These are phyloP conservation scores for Myiozetetes cayanensis DNA, from an alignment of 2,113 vertebrate species.

Conservation along the genomic window DNA sequence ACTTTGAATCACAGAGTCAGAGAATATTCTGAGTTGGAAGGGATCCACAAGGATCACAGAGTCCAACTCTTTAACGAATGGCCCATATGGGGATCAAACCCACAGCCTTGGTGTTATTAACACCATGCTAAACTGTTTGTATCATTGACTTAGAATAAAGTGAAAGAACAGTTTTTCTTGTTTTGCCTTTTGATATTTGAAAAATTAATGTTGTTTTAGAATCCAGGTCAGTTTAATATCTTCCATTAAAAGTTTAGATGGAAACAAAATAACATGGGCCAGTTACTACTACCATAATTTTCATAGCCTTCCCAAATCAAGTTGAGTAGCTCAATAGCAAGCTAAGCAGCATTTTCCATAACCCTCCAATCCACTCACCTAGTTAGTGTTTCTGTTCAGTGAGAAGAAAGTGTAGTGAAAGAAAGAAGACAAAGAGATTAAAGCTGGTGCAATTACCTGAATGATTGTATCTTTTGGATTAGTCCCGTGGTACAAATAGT, in stretches of 20 bases:
- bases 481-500: background rate
- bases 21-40: background rate
- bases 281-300: background rate
- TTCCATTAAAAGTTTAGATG: background rate
- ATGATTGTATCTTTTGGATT: background rate
- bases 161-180: background rate
- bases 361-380: background rate
- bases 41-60: background rate
- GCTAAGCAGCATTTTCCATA: background rate
- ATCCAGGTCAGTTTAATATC: background rate
- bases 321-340: background rate
- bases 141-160: background rate
- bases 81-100: background rate
- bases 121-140: background rate
- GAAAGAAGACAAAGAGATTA: background rate
- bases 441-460: rapidly evolving
- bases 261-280: background rate
- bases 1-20: background rate
- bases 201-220: background rate
- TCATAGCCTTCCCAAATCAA: background rate
- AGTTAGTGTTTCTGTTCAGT: background rate
- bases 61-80: background rate
- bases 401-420: background rate
- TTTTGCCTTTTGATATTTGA: background rate
- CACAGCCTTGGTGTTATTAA: background rate